phyloP scores from a whole-genome alignment of 2,797 vertebrate species.

The Psittacula derbiana region DNA sequence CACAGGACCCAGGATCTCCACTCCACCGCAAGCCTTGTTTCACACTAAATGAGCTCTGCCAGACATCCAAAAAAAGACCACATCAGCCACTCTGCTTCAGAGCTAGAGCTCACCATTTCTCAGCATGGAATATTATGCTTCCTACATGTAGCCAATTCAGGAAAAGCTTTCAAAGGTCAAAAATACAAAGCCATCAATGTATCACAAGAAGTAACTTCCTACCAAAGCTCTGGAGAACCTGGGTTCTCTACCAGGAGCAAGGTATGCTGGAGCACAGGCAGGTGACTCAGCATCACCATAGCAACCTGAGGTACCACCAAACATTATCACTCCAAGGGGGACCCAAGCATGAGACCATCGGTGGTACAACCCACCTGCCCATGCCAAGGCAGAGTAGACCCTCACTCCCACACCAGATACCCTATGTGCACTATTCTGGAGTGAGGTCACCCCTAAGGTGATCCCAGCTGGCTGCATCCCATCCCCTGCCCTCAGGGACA shows the following conservation, averaged over 20 bases:
- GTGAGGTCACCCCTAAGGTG: not conserved
- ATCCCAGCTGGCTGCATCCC: not conserved
- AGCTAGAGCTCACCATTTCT: not conserved
- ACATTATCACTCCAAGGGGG: accelerated
- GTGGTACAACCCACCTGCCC: not conserved
- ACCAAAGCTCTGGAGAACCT: not conserved
- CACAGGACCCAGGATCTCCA: not conserved
- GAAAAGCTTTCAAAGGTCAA: slow-evolving; percentile 32
- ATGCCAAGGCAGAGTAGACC: not conserved
- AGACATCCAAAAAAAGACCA: not conserved
- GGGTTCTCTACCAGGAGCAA: not conserved
- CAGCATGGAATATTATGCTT: not conserved
- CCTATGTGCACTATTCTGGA: not conserved
- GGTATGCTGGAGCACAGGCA: not conserved
- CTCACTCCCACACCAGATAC: not conserved
- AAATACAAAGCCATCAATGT: slow-evolving; percentile 16
- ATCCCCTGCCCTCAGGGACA: not conserved
- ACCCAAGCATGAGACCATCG: accelerated
- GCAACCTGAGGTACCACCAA: accelerated
- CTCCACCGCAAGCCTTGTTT: not conserved
- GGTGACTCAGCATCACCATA: not conserved
- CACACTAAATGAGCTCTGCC: not conserved
- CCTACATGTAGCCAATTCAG: not conserved
- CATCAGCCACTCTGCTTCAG: not conserved
- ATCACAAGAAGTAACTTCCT: not conserved